A percentile compares a stretch with the other conserved stretches of the same genome.
Conservation (phyloP, 2,113 vertebrate species). For the Caracal caracal region DNA sequence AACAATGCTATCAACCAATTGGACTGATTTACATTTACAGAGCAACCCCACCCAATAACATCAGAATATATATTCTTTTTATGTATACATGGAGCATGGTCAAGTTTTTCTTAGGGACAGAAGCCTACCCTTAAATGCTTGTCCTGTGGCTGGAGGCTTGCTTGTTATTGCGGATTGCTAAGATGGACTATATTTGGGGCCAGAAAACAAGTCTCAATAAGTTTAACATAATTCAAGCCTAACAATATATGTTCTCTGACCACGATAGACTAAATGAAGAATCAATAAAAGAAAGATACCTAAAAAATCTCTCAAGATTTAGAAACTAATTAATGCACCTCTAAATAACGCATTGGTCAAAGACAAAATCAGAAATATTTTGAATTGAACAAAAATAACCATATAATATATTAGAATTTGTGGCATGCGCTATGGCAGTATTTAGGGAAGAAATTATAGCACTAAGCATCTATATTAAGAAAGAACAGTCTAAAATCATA, state of each 20-base stretch:
- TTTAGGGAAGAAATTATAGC: neutral
- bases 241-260: neutral
- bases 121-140: neutral
- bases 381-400: neutral
- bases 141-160: neutral
- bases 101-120: neutral
- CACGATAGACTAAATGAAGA: neutral
- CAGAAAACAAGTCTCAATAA: neutral
- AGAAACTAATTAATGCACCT: neutral
- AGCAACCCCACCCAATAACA: neutral
- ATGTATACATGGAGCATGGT: neutral
- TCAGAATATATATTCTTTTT: neutral
- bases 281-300: neutral
- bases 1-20: neutral
- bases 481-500: neutral
- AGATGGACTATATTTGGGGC: neutral
- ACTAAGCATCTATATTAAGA: neutral
- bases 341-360: neutral
- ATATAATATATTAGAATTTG: neutral
- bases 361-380: neutral
- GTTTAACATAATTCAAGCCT: neutral
- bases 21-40: neutral
- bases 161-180: neutral
- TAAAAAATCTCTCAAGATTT: constrained; percentile 6
- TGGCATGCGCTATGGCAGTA: neutral